phyloP scores from a whole-genome alignment of 2,113 vertebrate genomes.

The Ciconia boyciana region DNA sequence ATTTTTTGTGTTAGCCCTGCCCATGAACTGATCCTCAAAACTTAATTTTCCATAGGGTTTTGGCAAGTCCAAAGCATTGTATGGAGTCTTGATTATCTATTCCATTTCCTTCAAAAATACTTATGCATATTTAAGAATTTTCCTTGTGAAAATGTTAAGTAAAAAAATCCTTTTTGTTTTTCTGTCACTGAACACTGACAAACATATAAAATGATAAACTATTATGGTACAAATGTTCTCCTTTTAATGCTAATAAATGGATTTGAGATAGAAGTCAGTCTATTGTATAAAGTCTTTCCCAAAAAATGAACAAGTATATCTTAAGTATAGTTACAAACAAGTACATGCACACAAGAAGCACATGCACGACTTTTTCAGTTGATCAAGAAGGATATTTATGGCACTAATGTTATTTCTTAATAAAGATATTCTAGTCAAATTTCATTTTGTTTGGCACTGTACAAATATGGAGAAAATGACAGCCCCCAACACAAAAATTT shows the following conservation, averaged over 20 bases:
- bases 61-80: background rate
- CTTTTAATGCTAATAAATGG: background rate
- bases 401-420: background rate
- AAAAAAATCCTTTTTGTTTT: background rate
- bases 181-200: background rate
- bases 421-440: background rate
- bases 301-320: background rate
- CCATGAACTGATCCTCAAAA: background rate
- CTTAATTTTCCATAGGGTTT: background rate
- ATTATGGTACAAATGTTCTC: background rate
- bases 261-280: background rate
- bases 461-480: background rate
- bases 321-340: background rate
- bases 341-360: background rate
- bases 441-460: background rate
- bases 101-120: background rate
- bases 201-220: background rate
- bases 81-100: background rate
- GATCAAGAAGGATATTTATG: background rate
- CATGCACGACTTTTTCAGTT: rapidly evolving
- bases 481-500: background rate
- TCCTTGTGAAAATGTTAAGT: background rate
- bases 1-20: background rate
- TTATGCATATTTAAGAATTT: background rate
- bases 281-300: background rate